phyloP scores from a whole-genome alignment of 2,113 vertebrate genomes.

The Cacatua alba region DNA sequence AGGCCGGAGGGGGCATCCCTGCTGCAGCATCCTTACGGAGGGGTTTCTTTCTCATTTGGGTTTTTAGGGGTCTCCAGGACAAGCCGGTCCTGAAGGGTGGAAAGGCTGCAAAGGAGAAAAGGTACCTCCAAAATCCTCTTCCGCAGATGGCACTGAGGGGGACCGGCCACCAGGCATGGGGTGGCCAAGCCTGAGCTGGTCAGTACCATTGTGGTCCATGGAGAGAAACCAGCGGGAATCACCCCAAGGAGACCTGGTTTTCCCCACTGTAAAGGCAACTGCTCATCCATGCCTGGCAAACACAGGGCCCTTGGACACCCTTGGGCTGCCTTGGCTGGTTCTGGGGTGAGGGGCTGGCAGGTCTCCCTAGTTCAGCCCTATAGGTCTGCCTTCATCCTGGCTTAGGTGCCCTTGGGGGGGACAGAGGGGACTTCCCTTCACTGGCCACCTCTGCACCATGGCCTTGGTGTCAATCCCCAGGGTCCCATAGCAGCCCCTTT shows the following conservation, averaged over 20 bases:
- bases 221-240: neutral
- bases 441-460: neutral
- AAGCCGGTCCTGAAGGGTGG: constrained; percentile 76
- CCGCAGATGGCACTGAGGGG: neutral
- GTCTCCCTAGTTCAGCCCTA: neutral
- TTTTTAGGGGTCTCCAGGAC: constrained; percentile 78
- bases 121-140: constrained; percentile 55
- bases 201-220: fast-evolving
- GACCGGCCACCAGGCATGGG: fast-evolving
- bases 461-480: neutral
- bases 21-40: fast-evolving
- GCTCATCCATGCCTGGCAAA: neutral
- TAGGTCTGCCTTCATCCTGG: neutral
- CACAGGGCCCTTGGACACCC: neutral
- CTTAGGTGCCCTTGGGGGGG: neutral
- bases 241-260: fast-evolving
- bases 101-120: constrained; percentile 82
- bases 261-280: neutral
- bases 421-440: neutral
- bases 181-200: neutral
- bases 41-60: neutral
- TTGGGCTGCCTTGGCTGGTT: neutral
- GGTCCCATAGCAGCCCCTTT: neutral
- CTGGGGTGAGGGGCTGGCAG: neutral
- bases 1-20: neutral